These are phyloP conservation scores for Sciaenops ocellatus DNA, from an alignment of 2,797 vertebrate genomes.

Conservation along the genomic window DNA sequence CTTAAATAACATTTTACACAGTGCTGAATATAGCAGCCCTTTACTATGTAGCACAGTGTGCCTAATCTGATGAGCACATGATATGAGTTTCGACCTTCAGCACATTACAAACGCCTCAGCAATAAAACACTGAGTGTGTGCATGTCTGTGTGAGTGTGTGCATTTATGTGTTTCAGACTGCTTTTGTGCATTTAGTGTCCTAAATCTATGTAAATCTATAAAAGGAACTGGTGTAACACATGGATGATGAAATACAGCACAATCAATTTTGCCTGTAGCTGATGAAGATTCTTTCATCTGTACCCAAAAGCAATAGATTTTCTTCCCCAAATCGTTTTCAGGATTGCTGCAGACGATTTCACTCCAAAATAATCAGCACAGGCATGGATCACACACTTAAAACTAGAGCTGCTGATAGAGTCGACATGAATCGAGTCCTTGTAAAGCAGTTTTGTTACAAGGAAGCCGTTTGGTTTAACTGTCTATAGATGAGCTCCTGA, in stretches of 20 bases:
- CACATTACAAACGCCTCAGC: constrained; percentile 7
- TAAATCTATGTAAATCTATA: constrained; percentile 49
- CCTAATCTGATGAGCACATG: constrained; percentile 20
- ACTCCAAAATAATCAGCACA: neutral
- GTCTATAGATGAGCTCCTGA: constrained; percentile 79
- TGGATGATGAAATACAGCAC: constrained; percentile 43
- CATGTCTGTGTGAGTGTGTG: neutral
- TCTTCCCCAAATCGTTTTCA: constrained; percentile 10
- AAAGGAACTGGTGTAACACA: constrained; percentile 41
- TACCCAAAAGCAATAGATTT: constrained; percentile 16
- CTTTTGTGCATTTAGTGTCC: constrained; percentile 21
- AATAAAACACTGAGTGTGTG: neutral
- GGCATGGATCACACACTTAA: neutral
- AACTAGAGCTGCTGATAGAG: constrained; percentile 14
- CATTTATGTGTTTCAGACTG: constrained; percentile 11
- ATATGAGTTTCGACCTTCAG: constrained; percentile 4
- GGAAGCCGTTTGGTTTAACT: constrained; percentile 64
- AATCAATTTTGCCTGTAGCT: constrained; percentile 35
- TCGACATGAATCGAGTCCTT: constrained; percentile 62
- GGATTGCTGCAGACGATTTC: constrained; percentile 23
- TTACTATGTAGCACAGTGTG: neutral
- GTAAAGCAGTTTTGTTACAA: constrained; percentile 43
- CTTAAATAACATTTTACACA: constrained; percentile 20
- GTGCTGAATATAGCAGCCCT: constrained; percentile 7
- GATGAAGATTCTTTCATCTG: constrained; percentile 36